Percentiles rank a stretch among this genome's conserved stretches.
Evolutionary conservation across 2,888 invertebrate species (phyloP).

Genomic region (Beris chalybata): DNA sequence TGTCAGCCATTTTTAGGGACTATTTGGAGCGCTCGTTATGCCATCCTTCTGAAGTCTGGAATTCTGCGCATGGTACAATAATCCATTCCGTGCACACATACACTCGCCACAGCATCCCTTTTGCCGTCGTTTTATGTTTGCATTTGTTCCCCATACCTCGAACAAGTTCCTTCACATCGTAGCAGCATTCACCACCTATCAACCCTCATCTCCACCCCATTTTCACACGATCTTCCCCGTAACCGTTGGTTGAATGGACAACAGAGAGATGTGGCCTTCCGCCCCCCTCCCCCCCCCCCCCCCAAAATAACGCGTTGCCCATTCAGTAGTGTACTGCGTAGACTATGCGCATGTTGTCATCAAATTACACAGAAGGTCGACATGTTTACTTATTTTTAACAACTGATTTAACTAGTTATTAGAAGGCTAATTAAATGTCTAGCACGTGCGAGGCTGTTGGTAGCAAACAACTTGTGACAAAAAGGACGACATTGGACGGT

Average conservation of each 20-base stretch:
- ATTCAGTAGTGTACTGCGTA: too few species aligned
- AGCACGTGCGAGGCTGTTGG: slow-evolving; percentile 41
- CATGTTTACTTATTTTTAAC: slow-evolving; percentile 37
- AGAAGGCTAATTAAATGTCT: slow-evolving; percentile 43
- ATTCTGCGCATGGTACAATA: slow-evolving; percentile 13
- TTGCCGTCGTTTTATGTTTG: slow-evolving; percentile 4
- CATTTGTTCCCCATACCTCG: not conserved
- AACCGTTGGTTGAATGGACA: not conserved
- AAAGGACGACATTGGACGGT: slow-evolving; percentile 1
- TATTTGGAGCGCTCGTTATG: not conserved
- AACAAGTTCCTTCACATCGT: not conserved
- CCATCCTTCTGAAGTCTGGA: not conserved
- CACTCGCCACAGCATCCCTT: slow-evolving; percentile 6
- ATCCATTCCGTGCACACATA: not conserved
- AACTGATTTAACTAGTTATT: slow-evolving; percentile 40
- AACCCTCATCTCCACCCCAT: slow-evolving; percentile 10
- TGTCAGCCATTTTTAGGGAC: slow-evolving; percentile 10
- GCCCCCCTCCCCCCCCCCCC: not conserved
- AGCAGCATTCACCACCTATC: not conserved
- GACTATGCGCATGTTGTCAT: slow-evolving; percentile 24
- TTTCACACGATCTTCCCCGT: slow-evolving; percentile 12
- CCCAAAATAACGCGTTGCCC: too few species aligned
- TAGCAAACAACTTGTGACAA: slow-evolving; percentile 31
- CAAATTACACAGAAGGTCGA: slow-evolving; percentile 26
- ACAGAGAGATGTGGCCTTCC: not conserved